These are phyloP conservation scores for Pemphigus obesinymphae DNA, from an alignment of 1,140 invertebrate genomes.

Conservation along the genomic window DNA sequence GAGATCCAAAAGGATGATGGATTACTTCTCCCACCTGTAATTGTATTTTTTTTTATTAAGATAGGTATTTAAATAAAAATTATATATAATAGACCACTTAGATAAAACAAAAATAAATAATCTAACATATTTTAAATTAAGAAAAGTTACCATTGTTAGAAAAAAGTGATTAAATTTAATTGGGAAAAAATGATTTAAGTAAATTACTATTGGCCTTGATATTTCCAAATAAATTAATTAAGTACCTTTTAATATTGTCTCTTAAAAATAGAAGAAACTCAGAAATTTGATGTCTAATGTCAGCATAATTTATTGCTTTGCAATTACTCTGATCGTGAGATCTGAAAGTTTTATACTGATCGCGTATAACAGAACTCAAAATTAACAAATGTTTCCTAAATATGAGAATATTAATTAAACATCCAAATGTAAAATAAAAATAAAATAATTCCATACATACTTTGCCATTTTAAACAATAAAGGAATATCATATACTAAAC, in stretches of 20 bases:
- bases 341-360: slow-evolving; percentile 25
- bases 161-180: no score
- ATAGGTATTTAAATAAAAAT: no score
- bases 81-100: no score
- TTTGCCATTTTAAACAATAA: slow-evolving; percentile 27
- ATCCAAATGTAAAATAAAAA: background rate
- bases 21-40: no score
- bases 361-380: slow-evolving; percentile 17
- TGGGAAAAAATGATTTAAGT: no score
- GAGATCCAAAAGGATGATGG: no score
- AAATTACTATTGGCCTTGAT: no score
- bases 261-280: slow-evolving; percentile 16
- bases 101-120: no score
- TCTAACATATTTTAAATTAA: no score
- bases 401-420: background rate
- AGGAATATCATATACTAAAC: slow-evolving; percentile 20
- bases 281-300: background rate
- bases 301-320: background rate
- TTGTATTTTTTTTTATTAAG: no score
- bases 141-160: no score
- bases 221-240: background rate
- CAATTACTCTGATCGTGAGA: background rate
- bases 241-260: slow-evolving; percentile 13
- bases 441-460: background rate
- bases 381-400: slow-evolving; percentile 17